Evolutionary conservation across 2,113 vertebrate genomes (phyloP).

Genomic region (Channa argus): DNA sequence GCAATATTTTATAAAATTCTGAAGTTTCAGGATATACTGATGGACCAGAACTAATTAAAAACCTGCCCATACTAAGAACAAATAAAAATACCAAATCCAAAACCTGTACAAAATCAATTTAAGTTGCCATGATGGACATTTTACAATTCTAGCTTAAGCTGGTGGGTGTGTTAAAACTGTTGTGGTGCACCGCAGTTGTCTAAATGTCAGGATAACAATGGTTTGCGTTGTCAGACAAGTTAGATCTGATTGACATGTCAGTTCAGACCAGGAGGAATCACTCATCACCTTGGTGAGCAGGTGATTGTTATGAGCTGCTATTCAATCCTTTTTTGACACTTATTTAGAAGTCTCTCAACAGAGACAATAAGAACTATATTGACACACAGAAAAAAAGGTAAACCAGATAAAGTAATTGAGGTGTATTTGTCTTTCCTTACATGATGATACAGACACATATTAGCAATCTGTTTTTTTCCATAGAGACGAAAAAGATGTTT

Average conservation of each 20-base stretch:
- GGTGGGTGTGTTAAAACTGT: conserved; percentile 1
- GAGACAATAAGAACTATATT: not conserved
- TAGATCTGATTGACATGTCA: conserved; percentile 16
- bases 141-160: not conserved
- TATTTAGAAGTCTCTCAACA: conserved; percentile 9
- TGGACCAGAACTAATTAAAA: not conserved
- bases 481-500: not conserved
- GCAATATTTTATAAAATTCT: too few species aligned
- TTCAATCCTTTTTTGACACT: conserved; percentile 10
- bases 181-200: not conserved
- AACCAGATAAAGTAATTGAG: not conserved
- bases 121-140: not conserved
- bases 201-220: conserved; percentile 1
- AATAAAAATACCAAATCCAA: too few species aligned
- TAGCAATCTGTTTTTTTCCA: not conserved
- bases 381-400: not conserved
- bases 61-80: not conserved
- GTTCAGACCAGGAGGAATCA: conserved; percentile 1
- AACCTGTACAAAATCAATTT: not conserved
- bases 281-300: not conserved
- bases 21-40: not conserved
- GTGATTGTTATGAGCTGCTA: conserved; percentile 6
- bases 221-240: conserved; percentile 20
- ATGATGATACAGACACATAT: not conserved
- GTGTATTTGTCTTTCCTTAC: not conserved